Evolutionary conservation across 2,113 vertebrate species (phyloP), one percentile per base, ranked within the genome.

Genomic region (Crypturellus undulatus): DNA sequence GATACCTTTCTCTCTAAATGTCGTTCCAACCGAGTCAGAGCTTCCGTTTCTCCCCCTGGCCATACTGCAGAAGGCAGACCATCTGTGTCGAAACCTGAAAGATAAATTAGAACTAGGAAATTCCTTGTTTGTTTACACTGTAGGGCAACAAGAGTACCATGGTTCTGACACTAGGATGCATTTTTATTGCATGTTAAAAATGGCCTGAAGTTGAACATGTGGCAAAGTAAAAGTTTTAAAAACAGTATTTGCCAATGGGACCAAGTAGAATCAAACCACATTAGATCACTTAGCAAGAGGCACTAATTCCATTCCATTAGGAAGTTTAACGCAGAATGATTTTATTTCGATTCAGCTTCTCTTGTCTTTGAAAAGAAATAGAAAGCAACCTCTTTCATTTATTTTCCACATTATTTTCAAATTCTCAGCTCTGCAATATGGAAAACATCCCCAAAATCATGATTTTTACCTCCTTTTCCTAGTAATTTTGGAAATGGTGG

Each of bases 1-100:
- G 58, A 90, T 90, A 99, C 99, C 98, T 99, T 99, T 95, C 99
- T 98, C 96, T 99, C 99, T 84, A 99, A 97, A 89, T 99, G 99
- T 51, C 99, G 98, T 97, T 99, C 99, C 83, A 99, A 42, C 84
- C 99, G 98, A 69, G 98, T 98, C 40, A 99, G 99, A 68, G 99
- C 99, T 97, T 99, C 99, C 5, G 99, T 99, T 97, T 99, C 99
- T 95, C 99, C 99, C 19, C 99, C 99, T 24, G 99, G 99, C 99
- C 99, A 99, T 1, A 99, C 98, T 28, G 99, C 99, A 87, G 98
- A 98, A 90, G 97, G 94, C 79, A 99, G 95, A 30, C 99, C 99
- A 69, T 99, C 99, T 6, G 98, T 99, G 94, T 99, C 99, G 97
- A 99, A 99, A 85, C 99, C 99, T 99, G 94, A 58, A 95, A 90